Conservation (phyloP, 92 coral and sea anemone species). For the Epizoanthus stellaris region DNA sequence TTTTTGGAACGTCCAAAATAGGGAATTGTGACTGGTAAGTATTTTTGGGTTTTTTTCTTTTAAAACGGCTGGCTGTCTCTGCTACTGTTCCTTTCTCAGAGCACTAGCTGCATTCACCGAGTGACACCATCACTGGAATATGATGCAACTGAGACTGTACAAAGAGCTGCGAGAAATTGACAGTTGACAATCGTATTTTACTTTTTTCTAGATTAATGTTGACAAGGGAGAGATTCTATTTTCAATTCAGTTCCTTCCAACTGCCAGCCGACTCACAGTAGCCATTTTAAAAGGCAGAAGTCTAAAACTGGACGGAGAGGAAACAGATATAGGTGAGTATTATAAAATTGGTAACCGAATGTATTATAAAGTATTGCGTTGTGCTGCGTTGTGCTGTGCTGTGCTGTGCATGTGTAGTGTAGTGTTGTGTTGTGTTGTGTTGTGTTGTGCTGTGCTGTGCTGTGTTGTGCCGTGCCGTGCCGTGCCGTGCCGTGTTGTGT, state of each 20-base stretch:
- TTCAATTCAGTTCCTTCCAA: conserved; percentile 92
- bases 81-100: no score
- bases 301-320: conserved; percentile 73
- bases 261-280: conserved; percentile 79
- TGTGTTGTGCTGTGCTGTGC: no score
- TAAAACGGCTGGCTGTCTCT: no score
- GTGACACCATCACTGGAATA: no score
- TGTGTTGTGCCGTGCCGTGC: neutral
- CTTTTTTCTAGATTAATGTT: conserved; percentile 36
- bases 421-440: neutral
- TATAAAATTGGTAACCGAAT: neutral
- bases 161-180: neutral
- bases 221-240: conserved; percentile 89
- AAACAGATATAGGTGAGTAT: conserved; percentile 72
- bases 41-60: no score
- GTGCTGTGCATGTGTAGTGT: no score
- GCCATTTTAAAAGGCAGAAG: conserved; percentile 79
- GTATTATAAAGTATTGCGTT: neutral
- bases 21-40: no score
- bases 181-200: neutral
- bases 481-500: neutral
- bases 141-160: neutral
- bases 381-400: no score
- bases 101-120: no score
- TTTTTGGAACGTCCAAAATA: no score